phyloP scores from a whole-genome alignment of 1,140 invertebrate species.

The Olivierus martensii region DNA sequence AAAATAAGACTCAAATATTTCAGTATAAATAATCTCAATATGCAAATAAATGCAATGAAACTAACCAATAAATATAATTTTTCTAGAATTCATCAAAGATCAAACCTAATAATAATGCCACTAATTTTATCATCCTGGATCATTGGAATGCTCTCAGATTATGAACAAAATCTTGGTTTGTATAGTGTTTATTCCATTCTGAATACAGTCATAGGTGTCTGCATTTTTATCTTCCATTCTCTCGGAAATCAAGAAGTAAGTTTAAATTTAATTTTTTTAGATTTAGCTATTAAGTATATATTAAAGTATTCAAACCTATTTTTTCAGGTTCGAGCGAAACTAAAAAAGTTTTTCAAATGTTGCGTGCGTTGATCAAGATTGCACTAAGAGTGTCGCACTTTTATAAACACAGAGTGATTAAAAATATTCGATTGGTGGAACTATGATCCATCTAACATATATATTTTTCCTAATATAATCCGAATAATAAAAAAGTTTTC shows the following conservation, averaged over 20 bases:
- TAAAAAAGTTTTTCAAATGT: neutral
- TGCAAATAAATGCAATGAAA: no score
- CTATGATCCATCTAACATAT: no score
- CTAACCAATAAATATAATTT: neutral
- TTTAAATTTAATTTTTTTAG: neutral
- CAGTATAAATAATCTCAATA: no score
- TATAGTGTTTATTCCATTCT: constrained; percentile 26
- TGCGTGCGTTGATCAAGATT: neutral
- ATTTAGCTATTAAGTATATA: neutral
- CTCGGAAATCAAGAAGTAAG: constrained; percentile 24
- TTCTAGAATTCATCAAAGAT: constrained; percentile 24
- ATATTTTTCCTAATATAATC: no score
- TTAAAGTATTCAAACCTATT: neutral
- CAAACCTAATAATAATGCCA: constrained; percentile 25
- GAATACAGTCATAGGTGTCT: constrained; percentile 22
- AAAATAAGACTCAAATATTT: no score
- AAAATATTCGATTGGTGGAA: no score
- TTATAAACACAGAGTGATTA: no score
- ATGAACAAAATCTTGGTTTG: constrained; percentile 25
- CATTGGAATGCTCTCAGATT: constrained; percentile 24
- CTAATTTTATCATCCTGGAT: constrained; percentile 24
- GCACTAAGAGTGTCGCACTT: no score
- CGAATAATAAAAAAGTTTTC: no score
- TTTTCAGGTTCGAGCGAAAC: neutral
- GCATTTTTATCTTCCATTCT: constrained; percentile 25